phyloP scores from a whole-genome alignment of 2,888 invertebrate species.

The Coelogynopora nodosa region DNA sequence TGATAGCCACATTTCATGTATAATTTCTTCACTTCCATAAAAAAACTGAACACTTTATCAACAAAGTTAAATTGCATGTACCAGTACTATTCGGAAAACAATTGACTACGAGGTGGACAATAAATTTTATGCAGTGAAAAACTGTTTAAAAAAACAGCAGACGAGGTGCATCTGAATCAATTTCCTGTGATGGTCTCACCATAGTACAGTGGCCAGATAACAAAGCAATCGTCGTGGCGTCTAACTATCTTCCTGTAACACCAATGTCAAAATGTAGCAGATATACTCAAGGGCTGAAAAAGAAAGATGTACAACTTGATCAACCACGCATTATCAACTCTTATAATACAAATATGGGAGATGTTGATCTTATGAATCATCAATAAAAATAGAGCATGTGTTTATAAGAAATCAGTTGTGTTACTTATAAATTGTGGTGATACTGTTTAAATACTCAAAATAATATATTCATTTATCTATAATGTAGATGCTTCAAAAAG shows the following conservation, averaged over 20 bases:
- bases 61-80: background rate
- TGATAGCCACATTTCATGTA: conserved; percentile 3
- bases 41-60: background rate
- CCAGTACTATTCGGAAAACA: background rate
- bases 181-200: background rate
- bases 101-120: background rate
- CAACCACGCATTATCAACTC: background rate
- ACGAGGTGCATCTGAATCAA: background rate
- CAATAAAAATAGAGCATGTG: too few species aligned
- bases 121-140: background rate
- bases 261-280: background rate
- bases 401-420: too few species aligned
- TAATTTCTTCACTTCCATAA: background rate
- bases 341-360: conserved; percentile 9
- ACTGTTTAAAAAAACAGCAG: background rate
- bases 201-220: conserved; percentile 16
- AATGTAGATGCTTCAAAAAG: too few species aligned
- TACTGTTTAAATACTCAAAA: too few species aligned
- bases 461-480: too few species aligned
- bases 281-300: background rate
- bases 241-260: background rate
- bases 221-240: background rate
- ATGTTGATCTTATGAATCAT: conserved; percentile 19
- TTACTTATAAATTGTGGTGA: too few species aligned
- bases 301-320: conserved; percentile 1